Evolutionary conservation across 2,113 vertebrate genomes (phyloP).

Genomic region (Oryzias curvinotus): DNA sequence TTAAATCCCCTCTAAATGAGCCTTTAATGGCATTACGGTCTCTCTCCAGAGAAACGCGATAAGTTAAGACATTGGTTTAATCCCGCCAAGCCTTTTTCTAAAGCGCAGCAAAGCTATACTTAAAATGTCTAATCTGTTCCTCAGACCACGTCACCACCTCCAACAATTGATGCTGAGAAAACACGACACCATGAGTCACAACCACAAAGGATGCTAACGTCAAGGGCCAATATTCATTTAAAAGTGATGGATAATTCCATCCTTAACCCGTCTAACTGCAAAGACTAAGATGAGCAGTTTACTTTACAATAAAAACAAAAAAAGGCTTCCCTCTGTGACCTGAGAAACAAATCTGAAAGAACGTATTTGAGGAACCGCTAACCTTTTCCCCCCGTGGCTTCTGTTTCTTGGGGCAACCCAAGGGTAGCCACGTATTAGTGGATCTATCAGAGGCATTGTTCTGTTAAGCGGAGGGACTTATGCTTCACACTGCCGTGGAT

Average conservation of each 20-base stretch:
- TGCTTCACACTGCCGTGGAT: slow-evolving; percentile 60
- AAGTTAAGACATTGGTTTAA: slow-evolving; percentile 52
- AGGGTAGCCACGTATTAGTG: slow-evolving; percentile 26
- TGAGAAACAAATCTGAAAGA: slow-evolving; percentile 19
- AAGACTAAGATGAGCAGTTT: slow-evolving; percentile 4
- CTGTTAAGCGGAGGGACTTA: slow-evolving; percentile 55
- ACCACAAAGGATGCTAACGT: slow-evolving; percentile 17
- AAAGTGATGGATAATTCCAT: slow-evolving; percentile 7
- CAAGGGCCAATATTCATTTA: slow-evolving; percentile 27
- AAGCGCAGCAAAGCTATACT: slow-evolving; percentile 28
- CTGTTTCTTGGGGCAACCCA: slow-evolving; percentile 25
- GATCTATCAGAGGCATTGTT: slow-evolving; percentile 40
- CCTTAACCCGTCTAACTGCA: slow-evolving; percentile 2
- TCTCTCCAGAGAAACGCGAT: slow-evolving; percentile 35
- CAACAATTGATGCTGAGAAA: slow-evolving; percentile 29
- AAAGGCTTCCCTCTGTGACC: slow-evolving; percentile 11
- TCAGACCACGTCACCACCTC: slow-evolving; percentile 29
- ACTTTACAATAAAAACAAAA: slow-evolving; percentile 35
- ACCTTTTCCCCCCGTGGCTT: slow-evolving; percentile 31
- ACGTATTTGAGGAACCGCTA: slow-evolving; percentile 19
- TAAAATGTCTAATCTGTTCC: slow-evolving; percentile 35
- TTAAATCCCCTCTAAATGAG: slow-evolving; percentile 13
- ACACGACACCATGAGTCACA: slow-evolving; percentile 20
- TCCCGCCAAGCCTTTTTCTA: slow-evolving; percentile 43
- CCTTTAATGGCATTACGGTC: slow-evolving; percentile 64